These are phyloP conservation scores for Gallinago paraguaiae DNA, from an alignment of 2,113 vertebrate genomes.

Conservation along the genomic window DNA sequence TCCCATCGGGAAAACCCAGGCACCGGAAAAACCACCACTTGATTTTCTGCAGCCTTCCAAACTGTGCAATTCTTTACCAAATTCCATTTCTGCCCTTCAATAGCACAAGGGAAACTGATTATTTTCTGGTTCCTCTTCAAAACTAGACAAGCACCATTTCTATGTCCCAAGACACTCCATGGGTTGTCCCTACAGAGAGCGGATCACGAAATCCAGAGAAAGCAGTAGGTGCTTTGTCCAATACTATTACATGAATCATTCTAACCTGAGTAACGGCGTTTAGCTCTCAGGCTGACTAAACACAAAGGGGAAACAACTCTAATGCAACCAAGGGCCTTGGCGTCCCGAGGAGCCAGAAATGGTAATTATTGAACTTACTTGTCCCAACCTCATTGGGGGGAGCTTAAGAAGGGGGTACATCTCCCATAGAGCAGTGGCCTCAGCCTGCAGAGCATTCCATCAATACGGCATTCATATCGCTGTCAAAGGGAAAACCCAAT, in stretches of 20 bases:
- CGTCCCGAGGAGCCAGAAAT: not conserved
- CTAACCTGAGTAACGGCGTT: not conserved
- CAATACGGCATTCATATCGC: not conserved
- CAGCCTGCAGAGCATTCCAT: not conserved
- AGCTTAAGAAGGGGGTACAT: rapidly evolving
- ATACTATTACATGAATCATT: not conserved
- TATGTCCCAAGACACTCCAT: not conserved
- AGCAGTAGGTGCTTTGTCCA: not conserved
- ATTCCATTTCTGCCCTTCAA: not conserved
- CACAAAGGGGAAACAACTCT: not conserved
- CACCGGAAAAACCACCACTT: not conserved
- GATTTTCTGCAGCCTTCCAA: not conserved
- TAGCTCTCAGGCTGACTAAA: not conserved
- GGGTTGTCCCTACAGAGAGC: not conserved
- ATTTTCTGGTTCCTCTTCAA: not conserved
- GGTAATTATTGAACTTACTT: not conserved
- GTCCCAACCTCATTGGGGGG: not conserved
- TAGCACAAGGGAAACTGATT: not conserved
- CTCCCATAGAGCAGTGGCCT: not conserved
- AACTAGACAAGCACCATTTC: not conserved
- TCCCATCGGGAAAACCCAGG: not conserved
- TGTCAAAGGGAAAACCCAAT: not conserved
- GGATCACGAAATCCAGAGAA: not conserved
- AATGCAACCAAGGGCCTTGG: not conserved
- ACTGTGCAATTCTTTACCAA: not conserved